Percentiles rank a stretch among this genome's conserved stretches.
Conservation (phyloP, 1,140 invertebrate genomes). For the Sarcophaga peregrina region DNA sequence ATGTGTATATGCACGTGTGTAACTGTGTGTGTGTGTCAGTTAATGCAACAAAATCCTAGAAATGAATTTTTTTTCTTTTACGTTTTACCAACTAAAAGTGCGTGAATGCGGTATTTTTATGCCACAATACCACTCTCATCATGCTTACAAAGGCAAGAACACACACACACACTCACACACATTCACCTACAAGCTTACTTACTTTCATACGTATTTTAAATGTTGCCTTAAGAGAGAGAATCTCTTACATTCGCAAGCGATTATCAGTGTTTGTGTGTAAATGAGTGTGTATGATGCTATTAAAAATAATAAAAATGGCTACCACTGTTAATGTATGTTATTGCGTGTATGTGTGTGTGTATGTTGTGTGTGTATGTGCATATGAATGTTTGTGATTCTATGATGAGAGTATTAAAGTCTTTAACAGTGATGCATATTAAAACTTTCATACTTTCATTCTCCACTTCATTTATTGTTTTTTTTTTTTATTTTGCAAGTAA, state of each 20-base stretch:
- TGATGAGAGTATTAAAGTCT: neutral
- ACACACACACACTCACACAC: too few relatives aligned
- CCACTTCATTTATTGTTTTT: too few relatives aligned
- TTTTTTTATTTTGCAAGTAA: too few relatives aligned
- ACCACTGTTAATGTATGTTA: neutral
- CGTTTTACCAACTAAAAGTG: conserved; percentile 2
- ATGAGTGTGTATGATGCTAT: neutral
- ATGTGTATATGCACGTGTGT: neutral
- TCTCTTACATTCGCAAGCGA: neutral
- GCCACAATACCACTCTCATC: neutral
- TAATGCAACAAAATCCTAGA: neutral
- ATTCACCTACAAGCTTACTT: too few relatives aligned
- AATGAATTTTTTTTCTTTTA: neutral
- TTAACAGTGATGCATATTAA: neutral
- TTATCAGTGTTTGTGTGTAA: neutral
- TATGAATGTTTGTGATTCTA: neutral
- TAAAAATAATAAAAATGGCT: too few relatives aligned
- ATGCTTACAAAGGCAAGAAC: too few relatives aligned
- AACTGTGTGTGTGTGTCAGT: neutral
- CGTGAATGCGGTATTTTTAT: conserved; percentile 16
- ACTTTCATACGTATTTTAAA: neutral
- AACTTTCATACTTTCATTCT: too few relatives aligned
- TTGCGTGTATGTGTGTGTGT: neutral
- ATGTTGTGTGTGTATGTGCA: neutral
- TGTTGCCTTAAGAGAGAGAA: conserved; percentile 18